Base-by-base conservation (phyloP, 1,140 invertebrate genomes). In the Pseudomyrmex flavicornis region DNA sequence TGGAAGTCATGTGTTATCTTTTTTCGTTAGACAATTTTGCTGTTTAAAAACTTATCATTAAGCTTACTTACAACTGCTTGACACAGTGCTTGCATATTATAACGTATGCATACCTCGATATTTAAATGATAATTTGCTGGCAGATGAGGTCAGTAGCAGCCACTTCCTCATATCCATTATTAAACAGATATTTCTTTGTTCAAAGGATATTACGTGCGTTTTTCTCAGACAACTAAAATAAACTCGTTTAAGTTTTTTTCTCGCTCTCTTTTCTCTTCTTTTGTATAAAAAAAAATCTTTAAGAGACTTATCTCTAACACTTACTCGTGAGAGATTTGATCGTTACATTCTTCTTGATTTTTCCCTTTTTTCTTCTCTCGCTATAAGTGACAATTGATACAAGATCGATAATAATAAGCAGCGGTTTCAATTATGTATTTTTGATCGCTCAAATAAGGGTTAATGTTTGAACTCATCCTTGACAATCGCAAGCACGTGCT, bases 391-490 rank as follows among this genome's bases (percentile, higher is more conserved):
- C 35, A 35, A 63, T 63, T 35, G 54, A n/a, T 17, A 12, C 26
- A 70, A 54, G 2, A 63, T 35, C 2, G 15, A 12, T 70, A 54
- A 17, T 26, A 26, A 44, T 5, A 46, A 58, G 20, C 20, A 20
- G 17, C 17, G 17, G 58, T 20, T 44, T 20, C n/a, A 44, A 56
- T 17, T 35, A 72, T 44, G 56, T 58, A 44, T 44, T 17, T 4
- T 20, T 17, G 13, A 13, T 69, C 10, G 2, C 2, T 22, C 22
- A 1, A 62, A 13, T 72, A 26, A 73, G 7, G 8, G 13, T 44
- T 59, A 73, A 73, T 46, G 17, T 58, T 73, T 73, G 9, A 59
- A 59, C 0, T 73, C 46, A 73, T 52, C 48, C 44, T 61, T 9
- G n/a, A 54, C 15, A 72, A 72, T 15, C 13, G 13, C 26, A 58